Base-by-base conservation (phyloP, 2,888 invertebrate genomes). In the Agriopis marginaria region DNA sequence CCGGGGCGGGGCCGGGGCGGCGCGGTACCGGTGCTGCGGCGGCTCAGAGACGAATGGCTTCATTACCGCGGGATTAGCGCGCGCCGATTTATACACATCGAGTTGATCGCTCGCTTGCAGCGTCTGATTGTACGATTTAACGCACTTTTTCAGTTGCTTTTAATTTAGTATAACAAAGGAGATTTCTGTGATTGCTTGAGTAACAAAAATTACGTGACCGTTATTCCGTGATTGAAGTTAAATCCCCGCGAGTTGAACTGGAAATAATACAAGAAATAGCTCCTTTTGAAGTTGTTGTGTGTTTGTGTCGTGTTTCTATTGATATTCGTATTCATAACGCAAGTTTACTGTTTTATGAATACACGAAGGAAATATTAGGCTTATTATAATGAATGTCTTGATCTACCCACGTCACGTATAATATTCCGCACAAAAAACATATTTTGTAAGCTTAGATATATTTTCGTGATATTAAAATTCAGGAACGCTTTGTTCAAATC, bases 1-100 rank as follows among this genome's bases (percentile, higher is more conserved):
- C 7, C 12, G 53, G 1, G 53, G 54, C 54, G 39, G 54, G 7
- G 1, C 32, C 9, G 17, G 7, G 17, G 50, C 23, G 50, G 17
- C 1, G 12, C 32, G 51, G 23, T 3, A 3, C 10, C 23, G 51
- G 50, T 17, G 40, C 60, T 7, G 40, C 14, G 58, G 59, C 32
- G 55, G 66, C 60, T 61, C 56, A 66, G 62, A 55, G 66, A 67
- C 56, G 42, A n/a, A 67, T 63, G 51, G 53, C 56, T 68, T 63
- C 67, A 68, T 68, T 68, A 56, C 60, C 62, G 53, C 9, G 40
- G 62, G 62, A 68, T 68, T 68, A 68, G 58, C 63, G n/a, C 44
- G 23, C 42, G 11, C 40, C 40, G 51, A 66, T 66, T 53, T 59
- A 53, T 59, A 40, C 23, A 47, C 51, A 53, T 66, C 50, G 45